Conservation (phyloP, 2,888 invertebrate species). For the Stictocephala bisonia region DNA sequence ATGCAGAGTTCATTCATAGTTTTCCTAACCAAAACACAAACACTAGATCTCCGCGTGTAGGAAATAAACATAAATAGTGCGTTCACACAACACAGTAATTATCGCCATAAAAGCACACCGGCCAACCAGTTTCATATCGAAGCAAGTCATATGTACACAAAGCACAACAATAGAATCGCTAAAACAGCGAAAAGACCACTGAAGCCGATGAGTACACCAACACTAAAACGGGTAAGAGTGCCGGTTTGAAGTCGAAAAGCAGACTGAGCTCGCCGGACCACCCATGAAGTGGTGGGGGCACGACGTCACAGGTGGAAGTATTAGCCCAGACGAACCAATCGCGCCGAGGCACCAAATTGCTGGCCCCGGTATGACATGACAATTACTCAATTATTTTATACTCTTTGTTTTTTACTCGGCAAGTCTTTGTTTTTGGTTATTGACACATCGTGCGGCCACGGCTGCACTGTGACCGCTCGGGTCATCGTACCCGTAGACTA, state of each 20-base stretch:
- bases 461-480: not conserved
- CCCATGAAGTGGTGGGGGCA: not conserved
- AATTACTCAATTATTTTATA: slow-evolving; percentile 40
- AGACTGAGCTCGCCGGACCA: slow-evolving; percentile 11
- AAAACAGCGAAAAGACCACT: too few species aligned
- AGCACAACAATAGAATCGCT: too few species aligned
- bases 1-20: too few species aligned
- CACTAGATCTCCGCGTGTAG: too few species aligned
- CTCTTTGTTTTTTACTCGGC: slow-evolving; percentile 25
- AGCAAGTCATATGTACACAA: too few species aligned
- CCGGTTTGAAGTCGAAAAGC: slow-evolving; percentile 31
- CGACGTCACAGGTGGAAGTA: slow-evolving; percentile 54
- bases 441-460: slow-evolving; percentile 14
- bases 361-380: slow-evolving; percentile 47
- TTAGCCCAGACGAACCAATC: slow-evolving; percentile 58
- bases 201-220: too few species aligned
- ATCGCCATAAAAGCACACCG: too few species aligned
- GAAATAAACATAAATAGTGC: too few species aligned
- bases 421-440: slow-evolving; percentile 35
- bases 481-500: slow-evolving; percentile 24
- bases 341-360: too few species aligned
- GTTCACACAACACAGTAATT: too few species aligned
- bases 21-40: too few species aligned
- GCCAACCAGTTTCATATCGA: too few species aligned
- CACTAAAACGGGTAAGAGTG: slow-evolving; percentile 20